These are phyloP conservation scores for Calliphora vicina DNA, from an alignment of 1,140 invertebrate genomes.

Conservation along the genomic window DNA sequence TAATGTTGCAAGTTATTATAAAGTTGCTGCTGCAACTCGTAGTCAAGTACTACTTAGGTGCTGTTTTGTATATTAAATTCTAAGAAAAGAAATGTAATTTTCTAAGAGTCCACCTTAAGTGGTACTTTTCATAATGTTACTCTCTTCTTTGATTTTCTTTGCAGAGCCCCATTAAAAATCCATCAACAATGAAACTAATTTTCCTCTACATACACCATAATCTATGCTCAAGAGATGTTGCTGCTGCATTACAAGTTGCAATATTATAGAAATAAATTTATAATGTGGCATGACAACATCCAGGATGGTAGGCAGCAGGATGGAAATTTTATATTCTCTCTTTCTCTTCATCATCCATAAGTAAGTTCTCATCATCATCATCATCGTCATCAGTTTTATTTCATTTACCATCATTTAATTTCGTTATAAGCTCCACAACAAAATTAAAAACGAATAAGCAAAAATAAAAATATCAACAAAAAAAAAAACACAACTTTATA, in stretches of 20 bases:
- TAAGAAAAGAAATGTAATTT: background rate
- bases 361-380: too few relatives aligned
- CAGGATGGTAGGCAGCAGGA: background rate
- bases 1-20: background rate
- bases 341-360: too few relatives aligned
- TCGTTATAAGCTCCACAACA: background rate
- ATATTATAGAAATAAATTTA: too few relatives aligned
- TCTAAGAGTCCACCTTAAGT: background rate
- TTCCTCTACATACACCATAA: background rate
- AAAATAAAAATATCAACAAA: too few relatives aligned
- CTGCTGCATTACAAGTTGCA: background rate
- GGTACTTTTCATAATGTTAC: background rate
- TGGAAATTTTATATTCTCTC: background rate
- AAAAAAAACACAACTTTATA: constrained; percentile 52
- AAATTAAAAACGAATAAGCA: background rate
- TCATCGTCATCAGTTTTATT: background rate
- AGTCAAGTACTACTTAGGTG: background rate
- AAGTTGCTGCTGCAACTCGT: background rate
- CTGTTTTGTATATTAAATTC: background rate
- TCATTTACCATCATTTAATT: background rate
- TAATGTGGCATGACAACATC: background rate
- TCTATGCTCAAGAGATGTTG: background rate
- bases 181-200: background rate
- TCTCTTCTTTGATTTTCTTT: too few relatives aligned
- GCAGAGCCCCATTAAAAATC: background rate